phyloP scores from a whole-genome alignment of 2,888 invertebrate genomes.

The Eupithecia subfuscata region DNA sequence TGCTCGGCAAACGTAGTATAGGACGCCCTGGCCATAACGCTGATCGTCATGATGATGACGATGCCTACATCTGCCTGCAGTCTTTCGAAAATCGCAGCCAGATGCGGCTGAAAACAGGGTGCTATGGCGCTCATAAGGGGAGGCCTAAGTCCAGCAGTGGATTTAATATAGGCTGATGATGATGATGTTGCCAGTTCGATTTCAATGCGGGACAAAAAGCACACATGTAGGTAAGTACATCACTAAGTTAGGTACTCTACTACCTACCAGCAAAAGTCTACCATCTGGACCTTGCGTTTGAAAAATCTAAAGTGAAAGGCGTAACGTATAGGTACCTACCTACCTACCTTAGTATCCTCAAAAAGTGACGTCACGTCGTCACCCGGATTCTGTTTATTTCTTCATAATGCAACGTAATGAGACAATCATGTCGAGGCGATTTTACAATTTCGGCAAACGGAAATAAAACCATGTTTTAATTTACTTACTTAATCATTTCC shows the following conservation, averaged over 20 bases:
- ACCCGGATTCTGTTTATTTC: slow-evolving; percentile 61
- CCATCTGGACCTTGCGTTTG: background rate
- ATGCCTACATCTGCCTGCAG: too few species aligned
- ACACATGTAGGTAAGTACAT: background rate
- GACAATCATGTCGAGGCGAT: slow-evolving; percentile 40
- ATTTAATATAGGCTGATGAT: too few species aligned
- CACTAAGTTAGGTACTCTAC: background rate
- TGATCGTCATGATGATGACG: too few species aligned
- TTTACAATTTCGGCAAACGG: slow-evolving; percentile 46
- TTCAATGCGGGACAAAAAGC: background rate
- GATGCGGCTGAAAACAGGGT: too few species aligned
- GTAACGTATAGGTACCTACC: background rate
- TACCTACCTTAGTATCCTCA: slow-evolving; percentile 7
- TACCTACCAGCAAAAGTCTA: background rate
- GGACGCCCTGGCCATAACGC: too few species aligned
- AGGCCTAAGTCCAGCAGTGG: too few species aligned
- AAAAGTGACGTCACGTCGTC: slow-evolving; percentile 65
- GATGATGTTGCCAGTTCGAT: too few species aligned
- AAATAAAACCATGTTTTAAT: background rate
- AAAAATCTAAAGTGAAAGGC: slow-evolving; percentile 10
- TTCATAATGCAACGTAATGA: slow-evolving; percentile 50
- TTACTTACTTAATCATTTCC: too few species aligned
- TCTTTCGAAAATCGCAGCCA: too few species aligned
- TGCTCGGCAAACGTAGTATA: too few species aligned
- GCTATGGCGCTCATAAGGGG: too few species aligned